phyloP scores from a whole-genome alignment of 1,140 invertebrate species.

The Drosophila arawakana region DNA sequence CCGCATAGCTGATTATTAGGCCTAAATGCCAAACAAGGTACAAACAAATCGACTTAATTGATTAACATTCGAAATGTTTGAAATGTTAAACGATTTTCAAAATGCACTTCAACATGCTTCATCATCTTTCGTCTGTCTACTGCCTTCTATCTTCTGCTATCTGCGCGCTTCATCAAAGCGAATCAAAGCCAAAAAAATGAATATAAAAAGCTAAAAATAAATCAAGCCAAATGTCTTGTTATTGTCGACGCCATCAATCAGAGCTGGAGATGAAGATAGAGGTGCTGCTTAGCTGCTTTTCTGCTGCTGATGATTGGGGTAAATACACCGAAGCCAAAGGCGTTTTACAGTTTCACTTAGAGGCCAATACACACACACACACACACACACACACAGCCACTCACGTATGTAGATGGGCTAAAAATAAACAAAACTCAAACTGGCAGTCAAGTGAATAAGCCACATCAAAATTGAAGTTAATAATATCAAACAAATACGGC shows the following conservation, averaged over 20 bases:
- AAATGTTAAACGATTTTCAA: slow-evolving; percentile 57
- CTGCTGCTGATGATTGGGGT: slow-evolving; percentile 10
- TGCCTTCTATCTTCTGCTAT: slow-evolving; percentile 10
- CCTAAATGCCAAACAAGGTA: slow-evolving; percentile 49
- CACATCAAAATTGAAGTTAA: slow-evolving; percentile 31
- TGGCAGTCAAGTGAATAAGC: slow-evolving; percentile 73
- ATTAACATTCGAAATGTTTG: slow-evolving; percentile 60
- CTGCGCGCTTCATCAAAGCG: slow-evolving; percentile 61
- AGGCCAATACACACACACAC: slow-evolving; percentile 17
- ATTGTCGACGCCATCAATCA: slow-evolving; percentile 78
- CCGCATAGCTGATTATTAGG: slow-evolving; percentile 78
- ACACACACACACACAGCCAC: background rate
- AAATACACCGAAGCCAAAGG: slow-evolving; percentile 60
- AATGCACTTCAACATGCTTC: slow-evolving; percentile 76
- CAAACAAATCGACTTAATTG: slow-evolving; percentile 62
- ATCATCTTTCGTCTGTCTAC: slow-evolving; percentile 44
- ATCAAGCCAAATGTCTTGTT: slow-evolving; percentile 64
- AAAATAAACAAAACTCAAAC: slow-evolving; percentile 59
- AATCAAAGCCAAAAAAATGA: slow-evolving; percentile 30
- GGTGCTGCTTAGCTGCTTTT: background rate
- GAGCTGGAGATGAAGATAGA: slow-evolving; percentile 27
- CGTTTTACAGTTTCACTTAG: slow-evolving; percentile 73
- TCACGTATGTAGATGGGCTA: slow-evolving; percentile 53
- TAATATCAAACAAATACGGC: slow-evolving; percentile 4
- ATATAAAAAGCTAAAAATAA: slow-evolving; percentile 73